These are phyloP conservation scores for Orchestes rusci DNA, from an alignment of 2,888 invertebrate genomes.

Conservation along the genomic window DNA sequence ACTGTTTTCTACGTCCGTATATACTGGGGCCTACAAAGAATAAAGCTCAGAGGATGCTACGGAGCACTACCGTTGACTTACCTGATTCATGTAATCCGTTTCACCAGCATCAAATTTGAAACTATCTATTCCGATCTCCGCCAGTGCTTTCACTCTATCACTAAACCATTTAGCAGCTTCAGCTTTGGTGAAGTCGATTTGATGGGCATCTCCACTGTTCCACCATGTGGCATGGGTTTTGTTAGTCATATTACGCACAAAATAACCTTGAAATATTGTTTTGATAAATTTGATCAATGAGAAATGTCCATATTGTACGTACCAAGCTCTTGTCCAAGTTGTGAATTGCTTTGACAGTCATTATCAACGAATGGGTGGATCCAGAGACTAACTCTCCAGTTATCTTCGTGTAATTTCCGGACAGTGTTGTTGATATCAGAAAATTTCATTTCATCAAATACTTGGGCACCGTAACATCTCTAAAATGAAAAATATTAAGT, in stretches of 20 bases:
- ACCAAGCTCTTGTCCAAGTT: conserved; percentile 27
- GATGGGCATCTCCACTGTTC: conserved; percentile 51
- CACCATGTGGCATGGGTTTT: conserved; percentile 45
- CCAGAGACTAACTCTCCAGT: conserved; percentile 75
- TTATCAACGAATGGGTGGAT: conserved; percentile 80
- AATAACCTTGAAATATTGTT: conserved; percentile 38
- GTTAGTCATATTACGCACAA: conserved; percentile 45
- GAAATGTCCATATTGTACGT: conserved; percentile 3
- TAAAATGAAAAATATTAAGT: conserved; percentile 16
- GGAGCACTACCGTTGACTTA: conserved; percentile 29
- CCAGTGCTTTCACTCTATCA: conserved; percentile 47
- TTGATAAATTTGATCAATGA: conserved; percentile 1
- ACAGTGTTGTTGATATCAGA: conserved; percentile 58
- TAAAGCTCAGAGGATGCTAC: not conserved
- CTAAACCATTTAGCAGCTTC: conserved; percentile 56
- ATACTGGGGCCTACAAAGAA: conserved; percentile 25
- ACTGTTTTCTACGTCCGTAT: conserved; percentile 47
- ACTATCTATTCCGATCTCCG: conserved; percentile 60
- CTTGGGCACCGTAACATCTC: conserved; percentile 72
- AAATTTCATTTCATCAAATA: conserved; percentile 57
- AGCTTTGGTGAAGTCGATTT: conserved; percentile 68
- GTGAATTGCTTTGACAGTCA: conserved; percentile 46
- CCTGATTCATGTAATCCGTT: conserved; percentile 58
- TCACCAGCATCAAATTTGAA: conserved; percentile 83
- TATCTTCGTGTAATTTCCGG: conserved; percentile 53